phyloP scores from a whole-genome alignment of 1,140 invertebrate genomes.

The Mactra quadrangularis region DNA sequence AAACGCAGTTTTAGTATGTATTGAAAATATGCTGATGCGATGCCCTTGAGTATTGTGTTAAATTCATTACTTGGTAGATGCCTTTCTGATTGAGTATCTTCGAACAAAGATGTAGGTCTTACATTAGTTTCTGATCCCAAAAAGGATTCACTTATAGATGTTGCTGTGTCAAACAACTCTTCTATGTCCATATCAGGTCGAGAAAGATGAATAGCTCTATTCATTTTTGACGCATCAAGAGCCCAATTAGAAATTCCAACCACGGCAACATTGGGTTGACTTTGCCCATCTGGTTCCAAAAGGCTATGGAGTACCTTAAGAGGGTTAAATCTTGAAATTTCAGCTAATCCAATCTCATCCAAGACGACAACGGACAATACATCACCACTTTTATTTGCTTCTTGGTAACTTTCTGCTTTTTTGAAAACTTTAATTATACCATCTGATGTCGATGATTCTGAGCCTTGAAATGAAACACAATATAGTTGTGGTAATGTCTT shows the following conservation, averaged over 20 bases:
- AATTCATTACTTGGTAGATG: too few relatives aligned
- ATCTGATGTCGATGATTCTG: slow-evolving; percentile 70
- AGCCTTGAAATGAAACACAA: slow-evolving; percentile 72
- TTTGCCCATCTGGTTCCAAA: slow-evolving; percentile 64
- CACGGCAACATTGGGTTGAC: slow-evolving; percentile 67
- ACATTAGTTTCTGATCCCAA: not conserved
- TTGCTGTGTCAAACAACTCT: slow-evolving; percentile 50
- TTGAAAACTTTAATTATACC: slow-evolving; percentile 70
- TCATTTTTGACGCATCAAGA: slow-evolving; percentile 77
- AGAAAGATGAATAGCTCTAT: slow-evolving; percentile 70
- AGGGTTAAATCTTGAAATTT: slow-evolving; percentile 65
- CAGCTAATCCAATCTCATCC: slow-evolving; percentile 75
- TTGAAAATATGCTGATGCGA: slow-evolving; percentile 66
- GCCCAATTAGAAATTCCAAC: slow-evolving; percentile 78
- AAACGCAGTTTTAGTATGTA: slow-evolving; percentile 67
- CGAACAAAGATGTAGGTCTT: too few relatives aligned
- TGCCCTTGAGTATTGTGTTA: too few relatives aligned
- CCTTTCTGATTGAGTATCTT: too few relatives aligned
- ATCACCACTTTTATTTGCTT: slow-evolving; percentile 51
- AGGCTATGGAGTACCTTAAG: slow-evolving; percentile 68
- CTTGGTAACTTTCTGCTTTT: slow-evolving; percentile 68
- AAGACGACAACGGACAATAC: slow-evolving; percentile 72
- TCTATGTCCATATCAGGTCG: slow-evolving; percentile 66
- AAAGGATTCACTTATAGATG: slow-evolving; percentile 56
- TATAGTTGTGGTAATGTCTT: slow-evolving; percentile 69